Evolutionary conservation across 2,888 invertebrate species (phyloP), one percentile per base, ranked within the genome.

Genomic region (Hartigia nigra): DNA sequence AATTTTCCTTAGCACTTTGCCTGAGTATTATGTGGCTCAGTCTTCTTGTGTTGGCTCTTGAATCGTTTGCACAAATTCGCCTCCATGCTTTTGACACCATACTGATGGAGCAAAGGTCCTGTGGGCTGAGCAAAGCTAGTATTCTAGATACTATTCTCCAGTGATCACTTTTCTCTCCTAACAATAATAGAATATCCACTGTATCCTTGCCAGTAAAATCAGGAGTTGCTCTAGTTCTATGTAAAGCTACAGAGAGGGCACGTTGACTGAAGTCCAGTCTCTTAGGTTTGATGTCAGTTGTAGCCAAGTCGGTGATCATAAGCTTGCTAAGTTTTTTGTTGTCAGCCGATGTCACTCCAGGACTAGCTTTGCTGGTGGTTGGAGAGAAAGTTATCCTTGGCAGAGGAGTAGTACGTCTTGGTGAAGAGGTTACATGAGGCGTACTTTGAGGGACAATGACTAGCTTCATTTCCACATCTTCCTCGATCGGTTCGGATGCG

Each of bases 71-170:
- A 78, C 91, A 90, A 23, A 91, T 87, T 74, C 88, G 87, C 74
- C 87, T 84, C 92, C 92, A 92, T 9, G 88, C 85, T 78, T 88
- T 90, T 0, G 92, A 92, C 0, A 92, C 92, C 88, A 90, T 89
- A 39, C 88, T 90, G 34, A 90, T 83, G 1, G 89, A 87, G 75
- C 91, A 90, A 0, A 92, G 83, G 84, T 92, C 92, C 80, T 90
- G 89, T 0, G 91, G 88, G 3, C 86, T 86, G 3, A 92, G 84
- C 75, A 87, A 87, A 0, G 85, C 83, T 3, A 92, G 82, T 74
- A 92, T 92, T 79, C 90, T 91, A 1, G 88, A 86, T 2, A 91
- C 86, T 37, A 91, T 89, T 69, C 89, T 84, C 81, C 87, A 87
- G 69, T 91, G 90, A 78, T 90, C 87, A 79, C 90, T 89, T 82